Evolutionary conservation across 37 sponge, comb jelly and placozoan species (phyloP), one percentile per base, ranked within the genome.

Genomic region (Beroe forskalii): DNA sequence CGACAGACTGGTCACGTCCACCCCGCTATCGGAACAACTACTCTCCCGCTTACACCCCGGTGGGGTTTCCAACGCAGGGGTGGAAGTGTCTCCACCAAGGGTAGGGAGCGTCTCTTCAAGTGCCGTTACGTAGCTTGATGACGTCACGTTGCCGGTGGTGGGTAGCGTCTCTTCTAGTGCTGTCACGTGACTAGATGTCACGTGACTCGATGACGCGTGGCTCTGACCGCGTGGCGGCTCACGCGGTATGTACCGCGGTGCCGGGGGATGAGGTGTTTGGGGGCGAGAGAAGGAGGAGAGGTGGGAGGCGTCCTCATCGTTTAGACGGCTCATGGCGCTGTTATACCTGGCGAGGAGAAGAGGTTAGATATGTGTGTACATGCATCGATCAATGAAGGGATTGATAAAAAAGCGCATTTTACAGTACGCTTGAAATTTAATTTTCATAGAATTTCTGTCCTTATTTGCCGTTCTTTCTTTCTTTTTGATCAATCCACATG

Each of bases 121-220:
- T 3, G 66, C 20, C 66, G 66, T 63, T 28, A 63, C 66, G 66
- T 20, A 3, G 9, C 2, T 28, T 63, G 66, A 63, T 63, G 66
- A 63, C 66, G 66, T 23, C 66, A 63, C 66, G 66, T 30, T 63
- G 25, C n/a, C n/a, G n/a, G n/a, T n/a, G n/a, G n/a, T n/a, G n/a
- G n/a, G n/a, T n/a, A n/a, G n/a, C n/a, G n/a, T n/a, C n/a, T n/a
- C n/a, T n/a, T 19, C n/a, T 20, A 19, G 24, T 63, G 66, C 20
- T 30, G 66, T 63, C 24, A 63, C 66, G n/a, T 19, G 3, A 63
- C 25, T 24, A 6, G 66, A 23, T 19, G 66, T 20, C 23, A 8
- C 66, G n/a, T 30, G 66, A 28, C 28, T 28, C 66, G 66, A 30
- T n/a, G n/a, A n/a, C n/a, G n/a, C n/a, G n/a, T n/a, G n/a, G n/a